These are phyloP conservation scores for Oryzias melastigma DNA, from an alignment of 2,113 vertebrate species.

Conservation along the genomic window DNA sequence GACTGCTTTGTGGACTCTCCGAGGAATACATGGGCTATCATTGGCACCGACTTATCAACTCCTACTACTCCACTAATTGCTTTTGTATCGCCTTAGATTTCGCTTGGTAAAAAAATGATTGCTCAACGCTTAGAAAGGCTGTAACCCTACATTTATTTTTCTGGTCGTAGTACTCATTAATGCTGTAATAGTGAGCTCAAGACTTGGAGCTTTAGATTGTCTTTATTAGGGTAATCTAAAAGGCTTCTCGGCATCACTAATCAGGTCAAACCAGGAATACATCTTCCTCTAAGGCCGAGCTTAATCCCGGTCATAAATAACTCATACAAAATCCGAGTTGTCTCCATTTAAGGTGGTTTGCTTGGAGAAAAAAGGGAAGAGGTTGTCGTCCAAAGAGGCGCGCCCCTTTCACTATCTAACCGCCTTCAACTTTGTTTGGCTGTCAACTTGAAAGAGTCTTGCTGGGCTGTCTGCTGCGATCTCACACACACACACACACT, in stretches of 20 bases:
- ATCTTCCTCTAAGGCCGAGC: background rate
- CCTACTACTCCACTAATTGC: constrained; percentile 21
- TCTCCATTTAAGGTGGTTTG: constrained; percentile 70
- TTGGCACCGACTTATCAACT: constrained; percentile 15
- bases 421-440: constrained; percentile 72
- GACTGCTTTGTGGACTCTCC: constrained; percentile 8
- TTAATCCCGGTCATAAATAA: constrained; percentile 59
- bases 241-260: constrained; percentile 30
- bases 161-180: background rate
- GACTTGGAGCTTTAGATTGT: background rate
- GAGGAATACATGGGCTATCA: constrained; percentile 14
- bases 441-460: constrained; percentile 59
- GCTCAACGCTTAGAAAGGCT: background rate
- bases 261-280: constrained; percentile 18
- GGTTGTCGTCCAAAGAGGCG: constrained; percentile 56
- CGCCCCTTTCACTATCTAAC: constrained; percentile 50
- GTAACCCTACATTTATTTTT: background rate
- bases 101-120: constrained; percentile 14
- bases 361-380: constrained; percentile 23
- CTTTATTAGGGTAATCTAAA: constrained; percentile 7
- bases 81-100: constrained; percentile 11
- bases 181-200: background rate
- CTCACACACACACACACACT: constrained; percentile 7
- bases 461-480: constrained; percentile 47
- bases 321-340: constrained; percentile 9